These are phyloP conservation scores for Popillia japonica DNA, from an alignment of 1,140 invertebrate genomes.

Conservation along the genomic window DNA sequence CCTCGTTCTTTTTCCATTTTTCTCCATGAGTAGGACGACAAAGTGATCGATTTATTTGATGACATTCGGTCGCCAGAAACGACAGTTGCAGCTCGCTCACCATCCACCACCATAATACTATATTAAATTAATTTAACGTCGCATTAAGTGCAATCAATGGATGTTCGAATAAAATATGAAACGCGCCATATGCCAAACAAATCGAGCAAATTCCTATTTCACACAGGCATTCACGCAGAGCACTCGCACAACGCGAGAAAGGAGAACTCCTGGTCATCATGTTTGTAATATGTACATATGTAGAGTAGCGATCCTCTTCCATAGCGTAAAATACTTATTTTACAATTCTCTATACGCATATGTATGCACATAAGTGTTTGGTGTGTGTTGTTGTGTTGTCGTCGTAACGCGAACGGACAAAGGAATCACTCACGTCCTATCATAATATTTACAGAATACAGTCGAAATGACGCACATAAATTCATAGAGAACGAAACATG, in stretches of 20 bases:
- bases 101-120: neutral
- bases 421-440: slow-evolving; percentile 40
- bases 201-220: neutral
- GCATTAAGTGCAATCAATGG: slow-evolving; percentile 29
- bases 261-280: too few species aligned
- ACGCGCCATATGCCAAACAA: slow-evolving; percentile 37
- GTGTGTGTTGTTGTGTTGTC: neutral
- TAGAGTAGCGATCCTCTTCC: neutral
- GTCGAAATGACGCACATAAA: slow-evolving; percentile 28
- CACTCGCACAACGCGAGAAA: neutral
- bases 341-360: slow-evolving; percentile 42
- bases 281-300: too few species aligned
- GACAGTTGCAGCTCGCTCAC: slow-evolving; percentile 1
- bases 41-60: slow-evolving; percentile 28
- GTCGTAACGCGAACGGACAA: slow-evolving; percentile 9
- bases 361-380: neutral
- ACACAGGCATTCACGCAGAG: neutral
- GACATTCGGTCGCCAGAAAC: neutral
- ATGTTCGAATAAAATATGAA: neutral
- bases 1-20: neutral
- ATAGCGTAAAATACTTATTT: slow-evolving; percentile 39
- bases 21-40: neutral
- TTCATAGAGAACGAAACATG: slow-evolving; percentile 23
- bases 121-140: slow-evolving; percentile 31
- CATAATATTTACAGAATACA: slow-evolving; percentile 43